phyloP scores from a whole-genome alignment of 2,797 vertebrate species.

The Rachycentron canadum region DNA sequence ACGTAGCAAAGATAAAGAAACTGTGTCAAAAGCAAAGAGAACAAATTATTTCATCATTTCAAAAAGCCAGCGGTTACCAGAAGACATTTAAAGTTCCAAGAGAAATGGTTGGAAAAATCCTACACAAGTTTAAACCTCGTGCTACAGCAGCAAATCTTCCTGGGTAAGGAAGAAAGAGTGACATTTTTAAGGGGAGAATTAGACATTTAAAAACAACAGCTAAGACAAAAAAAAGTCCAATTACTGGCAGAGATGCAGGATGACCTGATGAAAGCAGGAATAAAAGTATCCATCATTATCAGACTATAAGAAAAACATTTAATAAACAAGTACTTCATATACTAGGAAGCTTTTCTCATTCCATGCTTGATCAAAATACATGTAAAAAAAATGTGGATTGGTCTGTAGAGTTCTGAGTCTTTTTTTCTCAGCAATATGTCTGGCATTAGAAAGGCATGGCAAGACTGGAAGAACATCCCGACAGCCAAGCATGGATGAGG shows the following conservation, averaged over 20 bases:
- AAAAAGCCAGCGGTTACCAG: neutral
- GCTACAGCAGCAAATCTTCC: neutral
- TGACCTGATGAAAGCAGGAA: constrained; percentile 4
- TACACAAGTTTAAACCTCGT: neutral
- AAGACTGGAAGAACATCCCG: neutral
- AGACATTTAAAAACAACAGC: neutral
- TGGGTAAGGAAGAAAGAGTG: neutral
- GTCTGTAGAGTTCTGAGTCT: neutral
- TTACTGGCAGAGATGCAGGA: constrained; percentile 3
- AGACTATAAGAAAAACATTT: neutral
- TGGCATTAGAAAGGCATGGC: too few relatives aligned
- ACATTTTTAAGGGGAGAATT: neutral
- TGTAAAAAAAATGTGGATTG: neutral
- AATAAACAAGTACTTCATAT: neutral
- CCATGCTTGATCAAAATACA: neutral
- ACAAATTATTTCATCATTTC: neutral
- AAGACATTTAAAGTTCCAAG: neutral
- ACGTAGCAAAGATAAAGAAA: neutral
- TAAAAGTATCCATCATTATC: neutral
- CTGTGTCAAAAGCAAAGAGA: neutral
- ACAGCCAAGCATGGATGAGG: neutral
- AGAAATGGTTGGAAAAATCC: neutral
- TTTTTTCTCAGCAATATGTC: neutral
- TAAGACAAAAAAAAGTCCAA: neutral
- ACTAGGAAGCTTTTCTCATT: neutral